A percentile compares a stretch with the other conserved stretches of the same genome.
Conservation (phyloP, 2,797 vertebrate species). For the Sebastes minor region DNA sequence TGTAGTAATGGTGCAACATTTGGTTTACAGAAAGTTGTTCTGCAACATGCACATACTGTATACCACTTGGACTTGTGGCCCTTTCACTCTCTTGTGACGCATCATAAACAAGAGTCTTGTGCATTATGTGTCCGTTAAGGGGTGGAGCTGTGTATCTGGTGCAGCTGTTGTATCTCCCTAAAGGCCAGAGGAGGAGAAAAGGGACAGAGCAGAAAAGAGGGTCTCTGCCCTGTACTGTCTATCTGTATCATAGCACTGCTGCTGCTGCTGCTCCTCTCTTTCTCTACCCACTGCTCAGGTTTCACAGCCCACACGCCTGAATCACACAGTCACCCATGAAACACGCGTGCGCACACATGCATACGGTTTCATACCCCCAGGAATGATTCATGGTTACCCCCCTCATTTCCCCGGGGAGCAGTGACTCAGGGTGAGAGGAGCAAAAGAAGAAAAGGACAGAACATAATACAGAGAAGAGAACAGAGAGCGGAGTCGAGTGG, state of each 20-base stretch:
- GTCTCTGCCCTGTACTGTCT: constrained; percentile 40
- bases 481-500: constrained; percentile 38
- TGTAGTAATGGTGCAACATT: background rate
- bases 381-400: constrained; percentile 74
- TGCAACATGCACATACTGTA: background rate
- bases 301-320: constrained; percentile 78
- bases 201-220: constrained; percentile 46
- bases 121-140: constrained; percentile 26
- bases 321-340: constrained; percentile 63
- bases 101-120: constrained; percentile 7
- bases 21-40: background rate
- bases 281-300: constrained; percentile 72
- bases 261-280: constrained; percentile 37
- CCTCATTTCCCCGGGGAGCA: constrained; percentile 63
- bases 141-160: constrained; percentile 26
- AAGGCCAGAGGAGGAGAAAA: constrained; percentile 49
- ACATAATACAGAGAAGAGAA: constrained; percentile 43
- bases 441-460: constrained; percentile 51
- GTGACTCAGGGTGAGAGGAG: constrained; percentile 74
- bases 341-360: constrained; percentile 2
- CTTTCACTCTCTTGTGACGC: background rate
- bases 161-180: constrained; percentile 69
- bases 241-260: constrained; percentile 35
- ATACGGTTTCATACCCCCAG: constrained; percentile 38
- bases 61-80: background rate